Evolutionary conservation across 2,113 vertebrate species (phyloP), one percentile per base, ranked within the genome.

Genomic region (Mohoua ochrocephala): DNA sequence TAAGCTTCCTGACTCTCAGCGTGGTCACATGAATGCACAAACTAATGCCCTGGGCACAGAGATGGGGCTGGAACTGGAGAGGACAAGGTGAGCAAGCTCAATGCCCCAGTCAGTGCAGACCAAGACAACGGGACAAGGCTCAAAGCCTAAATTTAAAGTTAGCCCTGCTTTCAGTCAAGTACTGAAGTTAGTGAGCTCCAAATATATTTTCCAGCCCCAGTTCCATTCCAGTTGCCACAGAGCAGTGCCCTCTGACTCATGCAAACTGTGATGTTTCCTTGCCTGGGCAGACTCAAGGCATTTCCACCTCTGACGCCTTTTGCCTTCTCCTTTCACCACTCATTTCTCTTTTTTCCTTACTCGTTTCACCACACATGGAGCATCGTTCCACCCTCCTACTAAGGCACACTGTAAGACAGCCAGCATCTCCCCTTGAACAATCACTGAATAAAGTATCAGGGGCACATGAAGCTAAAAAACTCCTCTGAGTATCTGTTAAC

Each of bases 371-470:
- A 59, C 19, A 39, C 6, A 23, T 7, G 18, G 7, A 70, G 37
- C 15, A 26, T 12, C 0, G 0, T 70, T 70, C 31, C 22, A 28
- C 16, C 11, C 7, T 79, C n/a, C 35, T 37, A 33, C 15, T 47
- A 70, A 75, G 42, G n/a, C 10, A 59, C 13, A 9, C 19, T 26
- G 0, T 24, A 57, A 53, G 12, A 49, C 0, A 71, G 26, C 2
- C 76, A 75, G 17, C 30, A 59, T 16, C 49, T 65, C 35, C 22
- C 88, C 59, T 52, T 23, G 45, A 82, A 82, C 11, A 56, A 31
- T 23, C 80, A 65, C 50, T 37, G 33, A 67, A 56, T 15, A 57
- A 76, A 18, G 3, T 28, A 61, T 30, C 0, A 3, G 3, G 37
- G 18, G 15, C 37, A 74, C 27, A 30, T 0, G 3, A 74, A 73